Base-by-base conservation (phyloP, 2,797 vertebrate genomes). In the Molossus alvarezi region DNA sequence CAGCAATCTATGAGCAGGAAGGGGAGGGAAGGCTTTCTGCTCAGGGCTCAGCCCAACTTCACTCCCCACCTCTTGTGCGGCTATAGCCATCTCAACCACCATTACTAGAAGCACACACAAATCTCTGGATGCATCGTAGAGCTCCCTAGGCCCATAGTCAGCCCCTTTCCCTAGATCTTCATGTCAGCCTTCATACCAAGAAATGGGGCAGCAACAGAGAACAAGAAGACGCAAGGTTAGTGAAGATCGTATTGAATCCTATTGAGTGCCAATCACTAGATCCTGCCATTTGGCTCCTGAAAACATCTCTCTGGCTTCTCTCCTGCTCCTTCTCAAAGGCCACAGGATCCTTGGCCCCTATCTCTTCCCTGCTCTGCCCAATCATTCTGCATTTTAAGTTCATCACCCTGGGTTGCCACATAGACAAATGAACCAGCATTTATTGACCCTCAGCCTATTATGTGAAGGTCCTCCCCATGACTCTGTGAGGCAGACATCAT, bases 321-420 rank as follows among this genome's bases (percentile, higher is more conserved):
- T 37, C 69, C 84, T 75, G 33, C 11, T 81, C 53, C 27, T 90
- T 84, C 82, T 73, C 53, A 71, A 88, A 96, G n/a, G 7, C 45
- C 45, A 81, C 29, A 37, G 13, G 41, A 87, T 65, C 20, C 5
- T 29, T 5, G 62, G 60, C 17, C 33, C 64, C 29, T 64, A 20
- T 2, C n/a, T 6, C 27, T 82, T 27, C 23, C 29, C 10, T 8
- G 20, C 27, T 65, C 33, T 6, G 84, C 45, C 17, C 53, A 73
- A 17, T 90, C 27, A 55, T 18, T 89, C 71, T 77, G 65, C 48
- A 73, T 21, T 21, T 37, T n/a, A 60, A 65, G 65, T 18, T 71
- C 27, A 72, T 48, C 25, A 94, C 76, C 82, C n/a, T 41, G 23
- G 51, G 9, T 15, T 80, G 55, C 48, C 48, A 37, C 18, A 62